Conservation (phyloP, 2,888 invertebrate genomes). For the Leptopilina myrica region DNA sequence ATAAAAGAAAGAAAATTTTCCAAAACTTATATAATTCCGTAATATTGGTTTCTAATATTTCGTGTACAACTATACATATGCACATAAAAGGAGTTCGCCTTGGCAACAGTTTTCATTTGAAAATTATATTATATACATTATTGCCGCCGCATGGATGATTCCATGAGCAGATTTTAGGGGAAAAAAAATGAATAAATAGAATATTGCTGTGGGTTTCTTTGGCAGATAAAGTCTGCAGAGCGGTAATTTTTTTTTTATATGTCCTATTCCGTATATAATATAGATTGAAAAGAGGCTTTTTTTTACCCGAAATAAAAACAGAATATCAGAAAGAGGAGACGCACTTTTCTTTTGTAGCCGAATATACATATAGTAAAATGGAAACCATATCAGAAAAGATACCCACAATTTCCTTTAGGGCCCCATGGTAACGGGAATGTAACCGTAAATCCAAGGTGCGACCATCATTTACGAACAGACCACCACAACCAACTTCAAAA, state of each 20-base stretch:
- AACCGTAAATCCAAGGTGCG: constrained; percentile 50
- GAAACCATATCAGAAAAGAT: constrained; percentile 45
- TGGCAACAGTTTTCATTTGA: constrained; percentile 27
- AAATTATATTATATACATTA: not conserved
- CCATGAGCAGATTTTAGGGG: constrained; percentile 18
- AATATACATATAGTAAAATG: constrained; percentile 12
- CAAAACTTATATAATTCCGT: too few species aligned
- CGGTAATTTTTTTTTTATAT: constrained; percentile 23
- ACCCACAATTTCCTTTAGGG: constrained; percentile 45
- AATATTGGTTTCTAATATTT: too few species aligned
- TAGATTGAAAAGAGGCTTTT: constrained; percentile 8
- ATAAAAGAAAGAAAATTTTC: too few species aligned
- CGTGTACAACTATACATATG: too few species aligned
- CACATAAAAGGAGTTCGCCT: not conserved
- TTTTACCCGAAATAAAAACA: not conserved
- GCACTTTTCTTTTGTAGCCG: constrained; percentile 18
- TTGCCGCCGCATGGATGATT: constrained; percentile 21
- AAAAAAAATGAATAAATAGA: constrained; percentile 17
- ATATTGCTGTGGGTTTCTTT: constrained; percentile 17
- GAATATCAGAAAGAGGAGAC: constrained; percentile 1
- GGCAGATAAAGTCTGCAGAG: constrained; percentile 2
- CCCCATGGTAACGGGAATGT: constrained; percentile 49
- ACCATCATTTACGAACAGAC: constrained; percentile 11
- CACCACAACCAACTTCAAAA: not conserved
- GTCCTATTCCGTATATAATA: not conserved